Conservation (phyloP, 1,140 invertebrate species). For the Penaeus vannamei region DNA sequence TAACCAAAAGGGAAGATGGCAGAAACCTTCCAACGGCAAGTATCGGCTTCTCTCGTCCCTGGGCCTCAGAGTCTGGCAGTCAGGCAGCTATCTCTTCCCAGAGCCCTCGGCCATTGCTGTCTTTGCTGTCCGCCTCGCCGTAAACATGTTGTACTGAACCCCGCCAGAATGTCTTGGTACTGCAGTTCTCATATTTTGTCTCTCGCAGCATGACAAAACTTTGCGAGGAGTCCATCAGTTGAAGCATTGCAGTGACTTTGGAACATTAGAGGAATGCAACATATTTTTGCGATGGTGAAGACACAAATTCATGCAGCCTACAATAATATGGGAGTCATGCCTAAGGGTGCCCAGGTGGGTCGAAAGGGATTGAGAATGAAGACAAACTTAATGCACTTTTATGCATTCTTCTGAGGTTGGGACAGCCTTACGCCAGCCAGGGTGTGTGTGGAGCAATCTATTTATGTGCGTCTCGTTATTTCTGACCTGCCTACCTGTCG, state of each 20-base stretch:
- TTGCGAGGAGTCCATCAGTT: too few relatives aligned
- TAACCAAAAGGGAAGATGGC: constrained; percentile 54
- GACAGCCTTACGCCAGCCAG: constrained; percentile 65
- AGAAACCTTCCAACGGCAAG: constrained; percentile 60
- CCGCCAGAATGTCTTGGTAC: too few relatives aligned
- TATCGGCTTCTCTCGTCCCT: constrained; percentile 57
- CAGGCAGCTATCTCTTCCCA: constrained; percentile 43
- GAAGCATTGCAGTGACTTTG: too few relatives aligned
- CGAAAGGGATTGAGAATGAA: constrained; percentile 54
- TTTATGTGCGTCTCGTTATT: constrained; percentile 63
- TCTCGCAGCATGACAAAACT: too few relatives aligned
- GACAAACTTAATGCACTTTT: constrained; percentile 61
- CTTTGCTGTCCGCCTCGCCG: too few relatives aligned
- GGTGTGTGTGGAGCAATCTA: constrained; percentile 62
- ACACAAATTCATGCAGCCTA: not conserved
- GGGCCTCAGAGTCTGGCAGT: constrained; percentile 6
- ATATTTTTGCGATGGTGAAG: too few relatives aligned
- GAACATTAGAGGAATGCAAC: too few relatives aligned
- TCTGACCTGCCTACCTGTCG: constrained; percentile 60
- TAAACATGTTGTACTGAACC: too few relatives aligned
- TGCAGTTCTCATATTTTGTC: too few relatives aligned
- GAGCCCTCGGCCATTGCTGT: not conserved
- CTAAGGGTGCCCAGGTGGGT: constrained; percentile 34
- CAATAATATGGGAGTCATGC: constrained; percentile 40
- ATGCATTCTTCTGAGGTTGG: constrained; percentile 65